A percentile compares a stretch with the other conserved stretches of the same genome.
These are phyloP conservation scores for Myioborus melanocephalus DNA, from an alignment of 2,797 vertebrate species.

Conservation along the genomic window DNA sequence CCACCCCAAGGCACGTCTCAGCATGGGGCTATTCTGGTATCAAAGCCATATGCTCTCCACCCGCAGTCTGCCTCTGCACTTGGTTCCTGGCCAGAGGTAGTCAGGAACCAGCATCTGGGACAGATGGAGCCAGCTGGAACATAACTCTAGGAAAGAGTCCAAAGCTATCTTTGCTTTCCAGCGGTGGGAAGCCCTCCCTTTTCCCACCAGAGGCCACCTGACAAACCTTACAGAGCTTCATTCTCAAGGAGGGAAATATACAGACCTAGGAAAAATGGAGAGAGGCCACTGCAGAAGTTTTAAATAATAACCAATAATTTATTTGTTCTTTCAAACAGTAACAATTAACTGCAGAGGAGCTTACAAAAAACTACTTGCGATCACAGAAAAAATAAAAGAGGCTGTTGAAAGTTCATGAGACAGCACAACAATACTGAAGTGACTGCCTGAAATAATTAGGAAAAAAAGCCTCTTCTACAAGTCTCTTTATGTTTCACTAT, in stretches of 20 bases:
- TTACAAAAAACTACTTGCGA: background rate
- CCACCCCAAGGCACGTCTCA: conserved; percentile 63
- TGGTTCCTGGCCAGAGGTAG: conserved; percentile 46
- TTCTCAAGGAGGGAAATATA: background rate
- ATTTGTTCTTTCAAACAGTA: conserved; percentile 12
- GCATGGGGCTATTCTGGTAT: conserved; percentile 64
- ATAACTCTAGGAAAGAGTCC: conserved; percentile 35
- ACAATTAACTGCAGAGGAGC: conserved; percentile 11
- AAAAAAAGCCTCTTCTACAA: background rate
- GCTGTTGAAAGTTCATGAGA: conserved; percentile 28
- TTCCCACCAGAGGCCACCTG: conserved; percentile 26
- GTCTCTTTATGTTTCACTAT: background rate
- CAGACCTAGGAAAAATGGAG: background rate
- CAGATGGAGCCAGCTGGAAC: conserved; percentile 50
- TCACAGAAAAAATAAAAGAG: background rate
- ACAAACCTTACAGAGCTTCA: background rate
- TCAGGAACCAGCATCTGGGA: conserved; percentile 55
- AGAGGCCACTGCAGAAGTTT: conserved; percentile 10
- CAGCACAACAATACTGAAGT: background rate
- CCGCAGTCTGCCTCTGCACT: conserved; percentile 46
- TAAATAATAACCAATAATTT: conserved; percentile 29
- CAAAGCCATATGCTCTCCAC: conserved; percentile 58
- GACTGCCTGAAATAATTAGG: background rate
- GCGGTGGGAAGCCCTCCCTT: background rate
- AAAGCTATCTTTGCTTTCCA: conserved; percentile 46